Base-by-base conservation (phyloP, 1,140 invertebrate species). In the Acromyrmex charruanus region DNA sequence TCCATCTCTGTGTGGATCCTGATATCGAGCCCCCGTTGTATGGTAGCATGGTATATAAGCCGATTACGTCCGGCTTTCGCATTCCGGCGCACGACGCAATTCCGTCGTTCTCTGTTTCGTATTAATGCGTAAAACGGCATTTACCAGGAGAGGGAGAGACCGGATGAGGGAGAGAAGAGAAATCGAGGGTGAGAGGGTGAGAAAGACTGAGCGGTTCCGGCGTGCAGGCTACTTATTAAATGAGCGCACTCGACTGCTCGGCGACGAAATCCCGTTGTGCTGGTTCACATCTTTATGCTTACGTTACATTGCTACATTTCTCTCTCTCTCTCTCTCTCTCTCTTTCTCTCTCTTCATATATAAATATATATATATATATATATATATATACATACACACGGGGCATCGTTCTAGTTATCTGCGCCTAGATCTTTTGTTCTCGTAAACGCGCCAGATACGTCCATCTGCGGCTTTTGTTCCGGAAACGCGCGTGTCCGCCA, bases 61-160 rank as follows among this genome's bases (percentile, higher is more conserved):
- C 89, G 89, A 90, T 90, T 90, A 90, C 55, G 72, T 79, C 59
- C 77, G 55, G 77, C 61, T 89, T 79, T 82, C 66, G 85, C 79
- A 59, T 90, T 89, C 85, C 77, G 51, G 18, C 63, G 53, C 55
- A 51, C 63, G 65, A 72, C 65, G 68, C 77, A 86, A 72, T 87
- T 72, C 77, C 85, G 55, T 72, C 58, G 51, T 77, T n/a, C 72
- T 77, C 59, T 79, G 35, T 61, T 61, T 63, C 85, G 65, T 75
- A 77, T 88, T 74, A 75, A 53, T 35, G 75, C 69, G 63, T 71
- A 65, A 77, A 66, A 55, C 77, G 63, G 12, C 65, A 44, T 80
- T 87, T 55, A 86, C 55, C 61, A 55, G 59, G 44, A 53, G 84
- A 86, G 59, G 59, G 10, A 44, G 59, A 68, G 10, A 44, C 7